Base-by-base conservation (phyloP, 64 coral and sea anemone genomes). In the Montipora efflorescens region DNA sequence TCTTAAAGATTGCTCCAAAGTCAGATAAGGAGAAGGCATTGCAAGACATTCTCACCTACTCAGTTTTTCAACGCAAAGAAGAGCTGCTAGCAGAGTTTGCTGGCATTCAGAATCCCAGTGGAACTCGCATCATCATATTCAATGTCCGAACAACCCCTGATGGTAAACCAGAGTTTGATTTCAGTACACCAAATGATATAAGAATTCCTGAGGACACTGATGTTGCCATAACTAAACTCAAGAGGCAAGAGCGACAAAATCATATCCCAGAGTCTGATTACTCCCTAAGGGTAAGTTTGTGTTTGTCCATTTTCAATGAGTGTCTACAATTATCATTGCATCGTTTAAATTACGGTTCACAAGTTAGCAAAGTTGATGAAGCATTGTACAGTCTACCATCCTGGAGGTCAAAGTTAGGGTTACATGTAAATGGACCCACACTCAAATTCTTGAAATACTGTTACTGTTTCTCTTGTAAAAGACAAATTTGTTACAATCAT, bases 231-330 rank as follows among this genome's bases (percentile, higher is more conserved):
- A 88, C 85, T 49, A 98, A 96, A 8, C 93, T 89, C 19, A 95
- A 88, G 46, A 75, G 83, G 7, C 94, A 95, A 47, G 89, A 98
- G 43, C 87, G 97, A 55, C 97, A 98, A 47, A 92, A 98, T 46
- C 97, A 98, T 64, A 96, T 98, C 66, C 97, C 97, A 18, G 97
- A 98, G 78, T 98, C 94, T 20, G 97, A 98, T 73, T 98, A 95
- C 73, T 98, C 97, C 19, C 79, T 98, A 2, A 81, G 94, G 79
- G 97, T 98, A 55, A 78, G 97, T 78, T 16, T 4, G 47, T 51
- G 5, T 4, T 18, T 64, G 8, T 14, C 4, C 13, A 14, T 14
- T 14, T 5, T 49, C 7, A 78, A 7, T 46, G 0, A 73, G 69
- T 23, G 69, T 5, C 36, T 57, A 8, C 53, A 57, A 57, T 8